These are phyloP conservation scores for Crenichthys baileyi DNA, from an alignment of 2,797 vertebrate genomes.

Conservation along the genomic window DNA sequence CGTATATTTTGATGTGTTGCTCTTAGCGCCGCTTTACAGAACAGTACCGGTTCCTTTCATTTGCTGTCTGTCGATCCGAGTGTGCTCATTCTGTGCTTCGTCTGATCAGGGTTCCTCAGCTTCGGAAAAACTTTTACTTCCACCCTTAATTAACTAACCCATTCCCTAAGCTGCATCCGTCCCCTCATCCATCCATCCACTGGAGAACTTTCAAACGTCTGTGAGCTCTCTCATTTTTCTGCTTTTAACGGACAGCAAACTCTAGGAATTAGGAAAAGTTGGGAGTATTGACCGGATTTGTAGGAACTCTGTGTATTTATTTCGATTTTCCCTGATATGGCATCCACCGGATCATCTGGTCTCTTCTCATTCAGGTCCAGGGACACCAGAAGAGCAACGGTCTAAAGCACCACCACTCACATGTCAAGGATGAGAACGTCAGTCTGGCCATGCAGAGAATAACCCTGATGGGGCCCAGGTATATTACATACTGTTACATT, in stretches of 20 bases:
- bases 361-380: slow-evolving; percentile 57
- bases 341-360: slow-evolving; percentile 15
- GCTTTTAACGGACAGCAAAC: too few relatives aligned
- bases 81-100: not conserved
- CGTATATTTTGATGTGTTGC: too few relatives aligned
- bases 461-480: slow-evolving; percentile 87
- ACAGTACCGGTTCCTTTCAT: not conserved
- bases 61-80: not conserved
- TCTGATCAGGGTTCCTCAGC: too few relatives aligned
- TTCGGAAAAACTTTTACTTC: too few relatives aligned
- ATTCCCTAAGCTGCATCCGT: too few relatives aligned
- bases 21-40: too few relatives aligned
- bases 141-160: too few relatives aligned
- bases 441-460: slow-evolving; percentile 82
- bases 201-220: too few relatives aligned
- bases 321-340: slow-evolving; percentile 3
- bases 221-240: too few relatives aligned
- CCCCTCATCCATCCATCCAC: too few relatives aligned
- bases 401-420: slow-evolving; percentile 42
- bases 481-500: slow-evolving; percentile 20
- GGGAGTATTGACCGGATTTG: too few relatives aligned
- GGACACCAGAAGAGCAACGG: slow-evolving; percentile 65
- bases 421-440: slow-evolving; percentile 69
- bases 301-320: not conserved
- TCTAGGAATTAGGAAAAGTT: too few relatives aligned